These are phyloP conservation scores for Diplolepis rosae DNA, from an alignment of 2,888 invertebrate genomes.

Conservation along the genomic window DNA sequence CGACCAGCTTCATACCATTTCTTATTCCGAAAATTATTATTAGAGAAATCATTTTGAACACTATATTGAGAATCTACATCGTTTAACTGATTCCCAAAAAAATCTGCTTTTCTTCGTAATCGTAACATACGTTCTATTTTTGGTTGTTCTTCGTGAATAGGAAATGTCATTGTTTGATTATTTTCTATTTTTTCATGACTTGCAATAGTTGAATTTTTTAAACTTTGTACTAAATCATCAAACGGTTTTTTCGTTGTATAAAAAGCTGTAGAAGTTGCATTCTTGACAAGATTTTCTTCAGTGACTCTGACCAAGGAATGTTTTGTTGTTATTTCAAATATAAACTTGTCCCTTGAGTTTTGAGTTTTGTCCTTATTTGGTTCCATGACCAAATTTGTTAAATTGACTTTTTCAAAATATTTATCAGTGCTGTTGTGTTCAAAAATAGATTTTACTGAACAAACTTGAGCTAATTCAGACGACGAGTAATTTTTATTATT, in stretches of 20 bases:
- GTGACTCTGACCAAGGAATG: not conserved
- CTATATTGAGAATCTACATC: not conserved
- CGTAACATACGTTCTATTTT: not conserved
- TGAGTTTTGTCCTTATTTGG: not conserved
- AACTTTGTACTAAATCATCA: not conserved
- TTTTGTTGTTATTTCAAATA: not conserved
- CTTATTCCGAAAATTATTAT: too few relatives aligned
- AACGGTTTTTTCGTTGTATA: not conserved
- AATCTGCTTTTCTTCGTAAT: not conserved
- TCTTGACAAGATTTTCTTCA: not conserved
- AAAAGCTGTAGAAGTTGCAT: not conserved
- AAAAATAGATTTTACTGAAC: not conserved
- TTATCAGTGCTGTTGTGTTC: not conserved
- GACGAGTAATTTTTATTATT: not conserved
- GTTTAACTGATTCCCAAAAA: not conserved
- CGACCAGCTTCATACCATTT: too few relatives aligned
- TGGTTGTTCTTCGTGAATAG: not conserved
- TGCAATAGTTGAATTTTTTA: not conserved
- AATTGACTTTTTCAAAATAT: too few relatives aligned
- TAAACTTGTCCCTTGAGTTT: not conserved
- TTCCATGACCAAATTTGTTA: not conserved
- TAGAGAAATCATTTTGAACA: too few relatives aligned
- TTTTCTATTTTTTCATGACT: not conserved
- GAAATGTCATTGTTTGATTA: not conserved
- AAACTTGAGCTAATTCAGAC: not conserved